Conservation (phyloP, 1,140 invertebrate species). For the Drosophila busckii region DNA sequence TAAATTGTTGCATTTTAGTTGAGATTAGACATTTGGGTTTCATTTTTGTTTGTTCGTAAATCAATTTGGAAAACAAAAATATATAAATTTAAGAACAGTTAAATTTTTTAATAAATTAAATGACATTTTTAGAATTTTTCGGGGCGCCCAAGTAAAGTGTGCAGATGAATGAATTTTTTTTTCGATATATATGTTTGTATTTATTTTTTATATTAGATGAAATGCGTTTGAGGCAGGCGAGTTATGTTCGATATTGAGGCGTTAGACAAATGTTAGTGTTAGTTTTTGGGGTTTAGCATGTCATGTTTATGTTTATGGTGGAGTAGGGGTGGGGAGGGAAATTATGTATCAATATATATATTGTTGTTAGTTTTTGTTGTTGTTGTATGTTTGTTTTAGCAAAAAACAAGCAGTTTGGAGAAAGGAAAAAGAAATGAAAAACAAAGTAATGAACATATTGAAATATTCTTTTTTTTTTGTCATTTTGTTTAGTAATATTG, state of each 20-base stretch:
- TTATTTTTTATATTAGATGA: constrained; percentile 40
- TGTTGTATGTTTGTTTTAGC: constrained; percentile 64
- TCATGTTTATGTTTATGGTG: constrained; percentile 16
- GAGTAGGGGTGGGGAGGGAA: not conserved
- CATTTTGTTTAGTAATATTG: constrained; percentile 38
- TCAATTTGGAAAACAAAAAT: constrained; percentile 57
- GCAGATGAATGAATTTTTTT: constrained; percentile 25
- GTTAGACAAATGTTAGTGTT: too few relatives aligned
- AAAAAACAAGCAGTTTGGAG: constrained; percentile 75
- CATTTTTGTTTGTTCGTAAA: constrained; percentile 20
- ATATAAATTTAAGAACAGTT: constrained; percentile 51
- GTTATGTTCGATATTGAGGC: too few relatives aligned
- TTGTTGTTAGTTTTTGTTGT: constrained; percentile 33
- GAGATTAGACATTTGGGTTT: constrained; percentile 7
- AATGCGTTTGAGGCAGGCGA: too few relatives aligned
- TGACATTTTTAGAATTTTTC: constrained; percentile 21
- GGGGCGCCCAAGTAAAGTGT: constrained; percentile 19
- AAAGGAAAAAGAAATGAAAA: constrained; percentile 76
- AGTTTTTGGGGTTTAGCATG: too few relatives aligned
- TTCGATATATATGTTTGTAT: too few relatives aligned
- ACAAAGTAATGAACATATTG: constrained; percentile 75
- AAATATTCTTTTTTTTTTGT: constrained; percentile 62
- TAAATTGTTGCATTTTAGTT: constrained; percentile 46
- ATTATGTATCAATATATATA: constrained; percentile 5
- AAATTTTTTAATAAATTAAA: constrained; percentile 30